Conservation (phyloP, 2,797 vertebrate species). For the Acipenser oxyrinchus region DNA sequence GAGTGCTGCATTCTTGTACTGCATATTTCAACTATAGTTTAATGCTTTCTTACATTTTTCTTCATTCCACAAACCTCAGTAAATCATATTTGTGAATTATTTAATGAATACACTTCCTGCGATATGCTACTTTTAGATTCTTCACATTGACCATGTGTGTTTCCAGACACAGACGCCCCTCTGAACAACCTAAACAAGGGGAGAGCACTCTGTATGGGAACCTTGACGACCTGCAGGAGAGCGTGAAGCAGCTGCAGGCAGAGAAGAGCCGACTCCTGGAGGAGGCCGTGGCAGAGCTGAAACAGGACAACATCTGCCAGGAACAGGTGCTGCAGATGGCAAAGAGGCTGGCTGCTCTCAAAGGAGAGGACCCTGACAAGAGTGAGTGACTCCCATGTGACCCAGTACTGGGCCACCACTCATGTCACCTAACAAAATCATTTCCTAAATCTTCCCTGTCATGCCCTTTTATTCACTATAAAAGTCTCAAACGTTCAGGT, state of each 20-base stretch:
- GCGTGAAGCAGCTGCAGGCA: slow-evolving; percentile 58
- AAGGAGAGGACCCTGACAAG: slow-evolving; percentile 78
- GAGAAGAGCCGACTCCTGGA: slow-evolving; percentile 74
- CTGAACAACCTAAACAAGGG: slow-evolving; percentile 78
- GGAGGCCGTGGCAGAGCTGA: slow-evolving; percentile 74
- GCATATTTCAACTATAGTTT: too few species aligned
- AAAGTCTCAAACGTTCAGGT: too few species aligned
- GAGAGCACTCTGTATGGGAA: slow-evolving; percentile 46
- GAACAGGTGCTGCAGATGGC: slow-evolving; percentile 75
- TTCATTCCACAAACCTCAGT: too few species aligned
- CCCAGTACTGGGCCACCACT: neutral
- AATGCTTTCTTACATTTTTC: too few species aligned
- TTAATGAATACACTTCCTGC: slow-evolving; percentile 25
- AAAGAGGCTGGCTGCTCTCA: slow-evolving; percentile 75
- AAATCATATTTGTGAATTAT: too few species aligned
- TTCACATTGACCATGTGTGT: slow-evolving; percentile 13
- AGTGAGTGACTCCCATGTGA: slow-evolving; percentile 45
- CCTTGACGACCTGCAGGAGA: slow-evolving; percentile 51
- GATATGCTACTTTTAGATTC: neutral
- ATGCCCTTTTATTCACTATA: too few species aligned
- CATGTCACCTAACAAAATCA: neutral
- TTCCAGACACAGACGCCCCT: slow-evolving; percentile 31
- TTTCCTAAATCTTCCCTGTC: neutral
- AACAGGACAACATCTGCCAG: slow-evolving; percentile 65
- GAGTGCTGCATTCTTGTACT: too few species aligned